Evolutionary conservation across 2,113 vertebrate genomes (phyloP).

Genomic region (Labrus mixtus): DNA sequence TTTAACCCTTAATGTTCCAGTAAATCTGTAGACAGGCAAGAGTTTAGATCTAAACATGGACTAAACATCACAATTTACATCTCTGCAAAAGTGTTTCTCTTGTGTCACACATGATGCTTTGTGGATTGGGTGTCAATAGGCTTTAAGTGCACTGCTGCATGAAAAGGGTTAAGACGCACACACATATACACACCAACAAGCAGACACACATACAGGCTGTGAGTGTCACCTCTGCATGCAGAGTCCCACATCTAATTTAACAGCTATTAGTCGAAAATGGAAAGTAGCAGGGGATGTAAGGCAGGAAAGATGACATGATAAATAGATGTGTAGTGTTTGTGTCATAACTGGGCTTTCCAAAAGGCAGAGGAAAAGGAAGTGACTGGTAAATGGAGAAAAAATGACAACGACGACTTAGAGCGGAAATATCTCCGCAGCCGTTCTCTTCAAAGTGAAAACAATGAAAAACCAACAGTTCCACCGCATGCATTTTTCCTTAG

Average conservation of each 20-base stretch:
- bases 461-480: slow-evolving; percentile 16
- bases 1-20: slow-evolving; percentile 20
- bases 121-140: background rate
- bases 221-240: slow-evolving; percentile 37
- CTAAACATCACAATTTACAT: too few species aligned
- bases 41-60: too few species aligned
- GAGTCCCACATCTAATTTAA: slow-evolving; percentile 52
- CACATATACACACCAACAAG: slow-evolving; percentile 4
- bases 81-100: slow-evolving; percentile 8
- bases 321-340: slow-evolving; percentile 14
- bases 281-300: slow-evolving; percentile 11
- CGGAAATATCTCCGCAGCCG: slow-evolving; percentile 1
- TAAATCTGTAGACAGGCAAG: background rate
- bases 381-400: background rate
- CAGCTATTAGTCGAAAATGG: slow-evolving; percentile 33
- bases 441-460: background rate
- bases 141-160: background rate
- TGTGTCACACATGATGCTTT: background rate
- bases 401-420: slow-evolving; percentile 11
- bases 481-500: slow-evolving; percentile 17
- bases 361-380: slow-evolving; percentile 2
- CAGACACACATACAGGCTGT: slow-evolving; percentile 4
- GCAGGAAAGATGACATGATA: slow-evolving; percentile 28
- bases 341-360: slow-evolving; percentile 9
- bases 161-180: slow-evolving; percentile 11